Base-by-base conservation (phyloP, 2,888 invertebrate species). In the Chloroclystis v-ata region DNA sequence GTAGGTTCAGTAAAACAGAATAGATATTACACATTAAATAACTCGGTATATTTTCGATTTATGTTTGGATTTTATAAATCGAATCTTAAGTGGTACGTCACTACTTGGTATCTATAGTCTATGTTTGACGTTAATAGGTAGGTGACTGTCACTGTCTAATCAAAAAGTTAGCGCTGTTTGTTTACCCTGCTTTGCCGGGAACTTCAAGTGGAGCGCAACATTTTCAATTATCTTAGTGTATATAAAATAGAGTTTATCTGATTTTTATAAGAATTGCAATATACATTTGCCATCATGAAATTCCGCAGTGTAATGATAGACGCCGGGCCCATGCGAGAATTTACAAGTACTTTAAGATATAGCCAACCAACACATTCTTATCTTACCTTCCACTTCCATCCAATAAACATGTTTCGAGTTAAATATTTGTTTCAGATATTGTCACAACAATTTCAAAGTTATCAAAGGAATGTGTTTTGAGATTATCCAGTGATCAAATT, bases 361-460 rank as follows among this genome's bases (percentile, higher is more conserved):
- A n/a, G n/a, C n/a, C n/a, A n/a, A n/a, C n/a, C n/a, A n/a, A n/a
- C n/a, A n/a, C n/a, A n/a, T n/a, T n/a, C n/a, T n/a, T n/a, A n/a
- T n/a, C n/a, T n/a, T n/a, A n/a, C n/a, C n/a, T n/a, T n/a, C n/a
- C n/a, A n/a, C n/a, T n/a, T n/a, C n/a, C n/a, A n/a, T n/a, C n/a
- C n/a, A n/a, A n/a, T n/a, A n/a, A n/a, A n/a, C n/a, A n/a, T n/a
- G n/a, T n/a, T n/a, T n/a, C n/a, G n/a, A n/a, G 8, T 44, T 46
- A 32, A 37, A 47, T 38, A 43, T 40, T 82, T n/a, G n/a, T n/a
- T 82, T 46, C 77, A 94, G 94, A 91, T 78, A 89, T 94, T 44
- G 89, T 94, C n/a, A 89, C 90, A 14, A 92, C 93, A 30, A 83
- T 96, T 63, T 92, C 95, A 1, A 94, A 94, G 67, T 84, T 96